phyloP scores from a whole-genome alignment of 2,113 vertebrate species.

The Eptesicus fuscus region DNA sequence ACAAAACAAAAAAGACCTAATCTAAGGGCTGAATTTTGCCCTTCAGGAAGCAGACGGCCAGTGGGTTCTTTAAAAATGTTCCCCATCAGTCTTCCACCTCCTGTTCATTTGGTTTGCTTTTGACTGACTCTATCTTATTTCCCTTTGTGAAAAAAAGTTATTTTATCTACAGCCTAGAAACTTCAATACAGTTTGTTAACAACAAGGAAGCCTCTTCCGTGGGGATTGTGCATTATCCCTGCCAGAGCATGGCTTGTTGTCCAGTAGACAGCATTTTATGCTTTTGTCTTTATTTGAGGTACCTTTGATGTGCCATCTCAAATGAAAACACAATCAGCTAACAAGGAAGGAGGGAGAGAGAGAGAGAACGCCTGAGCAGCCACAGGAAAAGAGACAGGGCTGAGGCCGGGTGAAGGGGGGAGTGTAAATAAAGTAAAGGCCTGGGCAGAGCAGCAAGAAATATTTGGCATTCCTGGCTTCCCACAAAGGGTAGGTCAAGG shows the following conservation, averaged over 20 bases:
- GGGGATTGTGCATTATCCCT: background rate
- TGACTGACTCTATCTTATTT: background rate
- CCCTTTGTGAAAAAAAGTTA: background rate
- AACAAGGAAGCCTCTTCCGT: background rate
- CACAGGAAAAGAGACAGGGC: constrained; percentile 56
- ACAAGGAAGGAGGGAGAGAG: background rate
- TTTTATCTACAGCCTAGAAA: constrained; percentile 20
- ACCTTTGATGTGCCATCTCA: background rate
- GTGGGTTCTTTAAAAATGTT: background rate
- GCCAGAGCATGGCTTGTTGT: rapidly evolving
- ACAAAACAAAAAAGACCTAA: constrained; percentile 7
- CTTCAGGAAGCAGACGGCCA: constrained; percentile 37
- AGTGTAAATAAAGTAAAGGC: constrained; percentile 82
- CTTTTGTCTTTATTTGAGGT: background rate
- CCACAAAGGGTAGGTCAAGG: constrained; percentile 86
- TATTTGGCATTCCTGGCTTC: constrained; percentile 86
- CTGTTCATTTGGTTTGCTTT: background rate
- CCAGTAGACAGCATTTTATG: background rate
- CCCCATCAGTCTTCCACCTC: background rate
- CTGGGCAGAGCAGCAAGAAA: constrained; percentile 82
- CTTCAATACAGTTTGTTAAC: background rate
- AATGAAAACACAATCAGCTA: background rate
- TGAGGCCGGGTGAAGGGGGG: constrained; percentile 20
- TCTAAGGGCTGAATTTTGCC: constrained; percentile 30
- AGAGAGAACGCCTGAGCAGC: constrained; percentile 47